Evolutionary conservation across 2,797 vertebrate genomes (phyloP), one percentile per base, ranked within the genome.

Genomic region (Labroides dimidiatus): DNA sequence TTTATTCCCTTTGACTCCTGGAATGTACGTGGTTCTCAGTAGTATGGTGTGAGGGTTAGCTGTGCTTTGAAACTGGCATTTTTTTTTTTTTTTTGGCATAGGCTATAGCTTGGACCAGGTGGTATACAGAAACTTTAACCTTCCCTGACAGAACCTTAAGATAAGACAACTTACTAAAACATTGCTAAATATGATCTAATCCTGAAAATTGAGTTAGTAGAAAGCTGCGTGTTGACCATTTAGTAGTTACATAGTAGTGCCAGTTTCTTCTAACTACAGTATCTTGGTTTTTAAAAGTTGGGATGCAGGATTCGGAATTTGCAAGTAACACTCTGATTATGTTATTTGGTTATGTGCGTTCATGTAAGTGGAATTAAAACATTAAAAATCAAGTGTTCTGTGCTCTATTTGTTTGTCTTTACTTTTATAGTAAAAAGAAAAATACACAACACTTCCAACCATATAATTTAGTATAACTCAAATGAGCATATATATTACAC

Each of bases 321-420:
- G 95, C 95, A 95, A 95, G 86, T 87, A 91, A 95, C 95, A 94
- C 95, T 96, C 95, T 88, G 94, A 96, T 93, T 95, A 95, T 94
- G 94, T 96, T 96, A 87, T 91, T 96, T 95, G 86, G 95, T 95
- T 95, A 94, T 93, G 94, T 97, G 96, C 95, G 95, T 97, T 98
- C 95, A 96, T 97, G 96, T 96, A 96, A 96, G 95, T 97, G 96
- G 95, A 97, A 98, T 96, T 96, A 98, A 91, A 99, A 89, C 77
- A 81, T 90, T 85, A 68, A 89, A 86, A 78, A 2, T 67, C 55
- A 71, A 80, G 15, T 69, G 60, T 69, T 69, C 23, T 67, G 20
- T 57, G 45, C 49, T 63, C 11, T 33, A 2, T 64, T 6, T 61
- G 19, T 61, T 19, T 75, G 10, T 65, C 45, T 60, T 43, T 77